Percentiles rank a stretch among this genome's conserved stretches.
Conservation (phyloP, 2,113 vertebrate genomes). For the Arvicanthis niloticus region DNA sequence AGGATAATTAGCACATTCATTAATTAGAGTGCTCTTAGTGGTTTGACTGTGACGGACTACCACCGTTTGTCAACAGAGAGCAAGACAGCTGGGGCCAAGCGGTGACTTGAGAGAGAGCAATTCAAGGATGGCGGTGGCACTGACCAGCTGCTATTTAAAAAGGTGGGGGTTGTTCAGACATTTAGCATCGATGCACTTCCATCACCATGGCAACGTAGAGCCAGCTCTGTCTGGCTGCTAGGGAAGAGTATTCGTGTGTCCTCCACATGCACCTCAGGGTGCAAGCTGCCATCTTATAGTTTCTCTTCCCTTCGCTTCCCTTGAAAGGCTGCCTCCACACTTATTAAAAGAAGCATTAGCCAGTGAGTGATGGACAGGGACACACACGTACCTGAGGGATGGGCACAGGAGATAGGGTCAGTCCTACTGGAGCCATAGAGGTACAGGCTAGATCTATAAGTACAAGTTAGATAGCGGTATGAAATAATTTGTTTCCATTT, state of each 20-base stretch:
- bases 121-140: neutral
- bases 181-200: neutral
- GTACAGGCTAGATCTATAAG: neutral
- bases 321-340: neutral
- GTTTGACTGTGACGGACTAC: slow-evolving; percentile 77
- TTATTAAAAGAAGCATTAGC: neutral
- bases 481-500: slow-evolving; percentile 5
- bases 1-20: slow-evolving; percentile 74
- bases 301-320: neutral
- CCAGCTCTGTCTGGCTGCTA: neutral
- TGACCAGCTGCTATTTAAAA: slow-evolving; percentile 66
- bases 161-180: neutral
- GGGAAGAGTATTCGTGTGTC: neutral
- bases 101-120: slow-evolving; percentile 28
- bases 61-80: slow-evolving; percentile 76
- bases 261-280: neutral
- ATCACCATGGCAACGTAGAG: slow-evolving; percentile 64
- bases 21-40: slow-evolving; percentile 65
- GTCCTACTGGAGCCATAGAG: too few species aligned
- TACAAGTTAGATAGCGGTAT: neutral
- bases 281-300: neutral
- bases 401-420: neutral
- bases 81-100: slow-evolving; percentile 60
- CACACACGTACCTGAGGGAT: neutral
- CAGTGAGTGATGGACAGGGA: too few species aligned